Evolutionary conservation across 1,140 invertebrate species (phyloP), one percentile per base, ranked within the genome.

Genomic region (Drosophila ercepeae): DNA sequence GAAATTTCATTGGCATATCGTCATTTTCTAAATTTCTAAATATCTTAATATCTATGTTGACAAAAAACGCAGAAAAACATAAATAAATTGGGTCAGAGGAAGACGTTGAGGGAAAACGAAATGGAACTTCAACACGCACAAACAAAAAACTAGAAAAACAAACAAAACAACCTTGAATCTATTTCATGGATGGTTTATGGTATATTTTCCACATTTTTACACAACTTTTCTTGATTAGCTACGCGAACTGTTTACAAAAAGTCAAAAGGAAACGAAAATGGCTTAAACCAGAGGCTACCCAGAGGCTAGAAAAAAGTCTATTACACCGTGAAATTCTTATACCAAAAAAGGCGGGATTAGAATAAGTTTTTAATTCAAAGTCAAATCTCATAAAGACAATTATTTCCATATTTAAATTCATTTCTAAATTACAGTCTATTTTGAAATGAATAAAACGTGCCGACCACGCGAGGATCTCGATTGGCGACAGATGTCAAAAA

Each of bases 391-490:
- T 9, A 52, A 51, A 45, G 9, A 13, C 32, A 71, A 51, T 60
- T 71, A 71, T 23, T 23, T 13, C 34, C 51, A 46, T 32, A 32
- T 57, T 42, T 57, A 42, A 42, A 61, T 2, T 11, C 21, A 21
- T 21, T 2, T 2, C 21, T 21, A 21, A 2, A 4, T 21, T 21
- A 21, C 21, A 21, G 21, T 21, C 21, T 21, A 21, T 21, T 2
- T 21, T 21, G 2, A 21, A 21, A 21, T 21, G 4, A 21, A 21
- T 36, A 67, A 84, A 84, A 84, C 79, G 79, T 84, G 79, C 72
- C 36, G 23, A 46, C 75, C 79, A 84, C 79, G 75, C 73, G 78
- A 83, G 59, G 59, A 55, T 48, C 23, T 13, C 42, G 23, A 68
- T 58, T 41, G 69, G 64, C 48, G 54, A 71, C 59, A 29, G 23